Base-by-base conservation (phyloP, 2,888 invertebrate genomes). In the Gari tellinella region DNA sequence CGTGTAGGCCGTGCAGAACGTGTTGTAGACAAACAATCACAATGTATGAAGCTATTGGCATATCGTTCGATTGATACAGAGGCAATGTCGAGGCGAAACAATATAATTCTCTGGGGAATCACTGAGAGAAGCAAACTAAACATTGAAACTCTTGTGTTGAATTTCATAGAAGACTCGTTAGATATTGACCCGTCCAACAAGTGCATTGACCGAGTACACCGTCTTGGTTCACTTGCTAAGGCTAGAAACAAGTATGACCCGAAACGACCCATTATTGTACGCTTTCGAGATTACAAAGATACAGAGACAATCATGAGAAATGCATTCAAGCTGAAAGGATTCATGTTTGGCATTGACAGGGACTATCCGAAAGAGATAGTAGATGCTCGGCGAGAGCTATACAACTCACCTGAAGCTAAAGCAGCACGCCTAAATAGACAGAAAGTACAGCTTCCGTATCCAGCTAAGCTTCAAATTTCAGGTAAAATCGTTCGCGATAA, bases 321-420 rank as follows among this genome's bases (percentile, higher is more conserved):
- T n/a, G 56, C 56, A 15, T 56, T 61, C 26, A 61, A 21, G 21
- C 40, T 72, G 14, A 52, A 52, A 19, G 41, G 38, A 1, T 61
- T 23, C 4, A 26, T 17, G 14, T 66, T 66, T 38, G 62, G 72
- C 4, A 48, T 62, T 15, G 66, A 72, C 21, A 51, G 66, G 45
- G 49, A 72, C 7, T 72, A 62, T 19, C 72, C 61, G 31, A 48
- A 38, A 49, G 72, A 66, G 40, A 72, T 72, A 10, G 17, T 55
- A 14, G 26, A 43, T 7, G 60, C 60, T 4, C 23, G 72, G 43
- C 21, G n/a, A 26, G 19, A 21, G 17, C 55, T 72, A 2, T 72
- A 72, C n/a, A 38, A 49, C 0, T 61, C 41, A 10, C n/a, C n/a
- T 21, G 60, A 64, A 48, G 60, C 60, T 23, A 15, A 19, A 26